phyloP scores from a whole-genome alignment of 1,140 invertebrate genomes.

The Bombus impatiens region DNA sequence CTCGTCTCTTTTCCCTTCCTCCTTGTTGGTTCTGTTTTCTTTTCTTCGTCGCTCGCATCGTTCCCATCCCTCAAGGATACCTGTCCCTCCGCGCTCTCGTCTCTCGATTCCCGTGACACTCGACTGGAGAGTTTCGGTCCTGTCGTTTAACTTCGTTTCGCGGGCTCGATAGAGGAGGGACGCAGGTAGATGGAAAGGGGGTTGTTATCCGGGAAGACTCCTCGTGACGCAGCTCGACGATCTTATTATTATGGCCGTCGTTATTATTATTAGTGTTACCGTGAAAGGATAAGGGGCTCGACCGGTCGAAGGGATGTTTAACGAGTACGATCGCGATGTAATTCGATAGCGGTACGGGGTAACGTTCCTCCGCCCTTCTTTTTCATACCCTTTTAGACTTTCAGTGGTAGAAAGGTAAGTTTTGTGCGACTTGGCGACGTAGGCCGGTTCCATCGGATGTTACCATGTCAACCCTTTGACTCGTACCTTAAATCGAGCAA shows the following conservation, averaged over 20 bases:
- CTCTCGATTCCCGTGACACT: slow-evolving; percentile 45
- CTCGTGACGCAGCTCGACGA: neutral
- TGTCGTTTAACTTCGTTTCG: slow-evolving; percentile 58
- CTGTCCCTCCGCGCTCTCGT: neutral
- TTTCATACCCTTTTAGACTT: neutral
- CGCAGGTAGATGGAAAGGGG: slow-evolving; percentile 7
- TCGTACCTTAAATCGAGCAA: neutral
- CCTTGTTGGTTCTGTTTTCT: neutral
- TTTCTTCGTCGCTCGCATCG: slow-evolving; percentile 1
- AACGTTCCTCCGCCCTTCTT: neutral
- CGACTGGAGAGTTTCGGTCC: slow-evolving; percentile 39
- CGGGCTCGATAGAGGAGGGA: neutral
- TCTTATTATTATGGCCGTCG: slow-evolving; percentile 26
- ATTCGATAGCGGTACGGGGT: slow-evolving; percentile 9
- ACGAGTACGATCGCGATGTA: slow-evolving; percentile 26
- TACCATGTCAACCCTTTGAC: slow-evolving; percentile 21
- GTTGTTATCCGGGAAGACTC: slow-evolving; percentile 24
- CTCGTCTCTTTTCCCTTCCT: neutral
- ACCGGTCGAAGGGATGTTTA: slow-evolving; percentile 23
- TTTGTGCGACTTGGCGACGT: neutral
- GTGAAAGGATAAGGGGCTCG: slow-evolving; percentile 12
- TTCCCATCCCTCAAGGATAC: slow-evolving; percentile 16
- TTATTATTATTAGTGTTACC: slow-evolving; percentile 35
- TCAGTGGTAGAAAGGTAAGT: neutral
- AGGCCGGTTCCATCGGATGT: neutral